A percentile compares a stretch with the other conserved stretches of the same genome.
Evolutionary conservation across 2,888 invertebrate genomes (phyloP).

Genomic region (Caenorhabditis imperialis): DNA sequence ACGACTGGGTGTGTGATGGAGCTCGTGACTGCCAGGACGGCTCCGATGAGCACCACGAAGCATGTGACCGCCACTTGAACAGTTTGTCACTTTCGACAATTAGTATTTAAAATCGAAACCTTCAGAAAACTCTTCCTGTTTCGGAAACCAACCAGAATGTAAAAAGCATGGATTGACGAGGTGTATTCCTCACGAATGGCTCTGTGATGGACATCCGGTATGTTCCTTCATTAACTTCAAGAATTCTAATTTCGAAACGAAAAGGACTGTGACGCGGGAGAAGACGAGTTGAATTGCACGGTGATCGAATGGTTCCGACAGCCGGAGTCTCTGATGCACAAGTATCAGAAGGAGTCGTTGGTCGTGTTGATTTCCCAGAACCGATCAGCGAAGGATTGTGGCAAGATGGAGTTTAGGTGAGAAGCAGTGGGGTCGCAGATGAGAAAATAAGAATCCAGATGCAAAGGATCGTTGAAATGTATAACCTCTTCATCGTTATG

Average conservation of each 20-base stretch:
- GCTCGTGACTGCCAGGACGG: slow-evolving; percentile 55
- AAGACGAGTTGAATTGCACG: slow-evolving; percentile 53
- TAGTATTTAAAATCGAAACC: neutral
- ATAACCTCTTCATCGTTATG: slow-evolving; percentile 16
- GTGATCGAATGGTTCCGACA: slow-evolving; percentile 25
- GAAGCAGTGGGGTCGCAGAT: slow-evolving; percentile 22
- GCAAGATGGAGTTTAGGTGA: too few relatives aligned
- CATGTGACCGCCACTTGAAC: slow-evolving; percentile 51
- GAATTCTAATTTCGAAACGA: neutral
- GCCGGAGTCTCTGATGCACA: slow-evolving; percentile 30
- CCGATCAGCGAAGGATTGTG: slow-evolving; percentile 4
- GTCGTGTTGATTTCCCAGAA: too few relatives aligned
- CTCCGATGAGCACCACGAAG: slow-evolving; percentile 50
- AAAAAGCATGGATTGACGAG: slow-evolving; percentile 42
- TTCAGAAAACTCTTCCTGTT: slow-evolving; percentile 55
- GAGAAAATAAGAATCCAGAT: slow-evolving; percentile 32
- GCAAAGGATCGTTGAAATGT: slow-evolving; percentile 6
- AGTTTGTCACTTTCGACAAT: neutral
- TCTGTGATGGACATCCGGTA: slow-evolving; percentile 61
- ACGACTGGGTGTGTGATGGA: slow-evolving; percentile 61
- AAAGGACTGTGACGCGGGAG: slow-evolving; percentile 57
- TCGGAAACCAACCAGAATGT: slow-evolving; percentile 63
- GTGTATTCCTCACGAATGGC: slow-evolving; percentile 62
- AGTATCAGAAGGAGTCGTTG: slow-evolving; percentile 15
- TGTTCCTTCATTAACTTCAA: neutral